Evolutionary conservation across 2,113 vertebrate species (phyloP).

Genomic region (Conger conger): DNA sequence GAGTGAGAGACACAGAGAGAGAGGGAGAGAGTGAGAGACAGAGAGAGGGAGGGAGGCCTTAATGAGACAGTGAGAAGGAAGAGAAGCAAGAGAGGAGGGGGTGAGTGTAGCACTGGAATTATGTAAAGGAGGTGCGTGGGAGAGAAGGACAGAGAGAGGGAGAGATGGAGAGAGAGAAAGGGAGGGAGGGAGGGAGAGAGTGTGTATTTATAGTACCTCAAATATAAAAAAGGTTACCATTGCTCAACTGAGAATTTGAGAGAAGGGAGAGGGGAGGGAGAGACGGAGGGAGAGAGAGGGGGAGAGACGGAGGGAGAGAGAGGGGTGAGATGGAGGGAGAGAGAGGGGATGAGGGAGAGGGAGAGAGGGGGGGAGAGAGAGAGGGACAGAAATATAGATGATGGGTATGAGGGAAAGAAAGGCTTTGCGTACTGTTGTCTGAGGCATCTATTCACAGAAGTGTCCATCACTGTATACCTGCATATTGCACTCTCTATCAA

Average conservation of each 20-base stretch:
- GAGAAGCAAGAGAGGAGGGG: conserved; percentile 3
- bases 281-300: background rate
- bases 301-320: background rate
- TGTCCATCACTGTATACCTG: background rate
- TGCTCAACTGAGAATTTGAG: conserved; percentile 26
- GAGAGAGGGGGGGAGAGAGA: too few relatives aligned
- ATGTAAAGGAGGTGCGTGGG: conserved; percentile 43
- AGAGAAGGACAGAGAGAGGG: conserved; percentile 36
- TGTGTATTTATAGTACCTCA: conserved; percentile 46
- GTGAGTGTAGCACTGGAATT: conserved; percentile 39
- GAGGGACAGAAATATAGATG: too few relatives aligned
- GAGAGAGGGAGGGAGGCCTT: conserved; percentile 7
- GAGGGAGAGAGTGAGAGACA: conserved; percentile 22
- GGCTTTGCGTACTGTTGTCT: too few relatives aligned
- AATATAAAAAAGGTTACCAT: conserved; percentile 32
- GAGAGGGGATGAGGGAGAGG: background rate
- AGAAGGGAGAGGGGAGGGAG: conserved; percentile 21
- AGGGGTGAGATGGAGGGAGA: background rate
- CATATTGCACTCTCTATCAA: too few relatives aligned
- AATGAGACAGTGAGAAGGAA: background rate
- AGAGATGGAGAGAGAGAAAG: conserved; percentile 20
- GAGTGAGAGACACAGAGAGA: conserved; percentile 33
- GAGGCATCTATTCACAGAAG: too few relatives aligned
- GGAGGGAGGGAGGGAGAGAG: background rate
- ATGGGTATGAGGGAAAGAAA: background rate